Evolutionary conservation across 1,140 invertebrate genomes (phyloP).

Genomic region (Nephotettix cincticeps): DNA sequence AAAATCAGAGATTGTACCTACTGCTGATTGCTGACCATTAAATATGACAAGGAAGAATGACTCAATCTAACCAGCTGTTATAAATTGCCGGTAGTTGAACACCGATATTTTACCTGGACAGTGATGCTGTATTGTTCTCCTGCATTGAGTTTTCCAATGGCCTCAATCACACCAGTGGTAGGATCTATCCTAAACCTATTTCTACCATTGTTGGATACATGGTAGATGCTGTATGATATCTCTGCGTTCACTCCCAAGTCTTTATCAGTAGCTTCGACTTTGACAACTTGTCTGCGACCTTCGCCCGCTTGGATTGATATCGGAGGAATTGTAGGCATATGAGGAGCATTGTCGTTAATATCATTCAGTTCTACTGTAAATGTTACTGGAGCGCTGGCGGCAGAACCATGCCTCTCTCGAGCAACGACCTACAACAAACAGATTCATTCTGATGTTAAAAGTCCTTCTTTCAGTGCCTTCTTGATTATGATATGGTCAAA

Average conservation of each 20-base stretch:
- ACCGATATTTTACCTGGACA: conserved; percentile 78
- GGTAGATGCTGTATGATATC: conserved; percentile 80
- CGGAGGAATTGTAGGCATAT: conserved; percentile 70
- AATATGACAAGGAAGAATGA: too few relatives aligned
- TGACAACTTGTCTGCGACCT: conserved; percentile 69
- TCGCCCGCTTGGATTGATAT: conserved; percentile 80
- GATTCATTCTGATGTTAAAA: not conserved
- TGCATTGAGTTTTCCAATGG: conserved; percentile 66
- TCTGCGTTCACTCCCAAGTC: conserved; percentile 82
- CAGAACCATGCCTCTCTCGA: conserved; percentile 72
- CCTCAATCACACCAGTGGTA: conserved; percentile 68
- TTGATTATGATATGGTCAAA: too few relatives aligned
- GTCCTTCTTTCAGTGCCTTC: too few relatives aligned
- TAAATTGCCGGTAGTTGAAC: too few relatives aligned
- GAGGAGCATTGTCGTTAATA: conserved; percentile 82
- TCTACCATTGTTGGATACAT: conserved; percentile 85
- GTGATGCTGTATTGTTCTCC: conserved; percentile 89
- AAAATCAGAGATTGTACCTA: too few relatives aligned
- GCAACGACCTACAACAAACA: conserved; percentile 59
- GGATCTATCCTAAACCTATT: conserved; percentile 83
- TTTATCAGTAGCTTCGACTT: conserved; percentile 78
- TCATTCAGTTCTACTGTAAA: conserved; percentile 76
- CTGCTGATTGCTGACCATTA: too few relatives aligned
- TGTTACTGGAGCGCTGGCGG: conserved; percentile 76
- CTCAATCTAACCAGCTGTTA: too few relatives aligned